Evolutionary conservation across 35 echinoderm and acorn worm species (phyloP).

Genomic region (Apostichopus californicus): DNA sequence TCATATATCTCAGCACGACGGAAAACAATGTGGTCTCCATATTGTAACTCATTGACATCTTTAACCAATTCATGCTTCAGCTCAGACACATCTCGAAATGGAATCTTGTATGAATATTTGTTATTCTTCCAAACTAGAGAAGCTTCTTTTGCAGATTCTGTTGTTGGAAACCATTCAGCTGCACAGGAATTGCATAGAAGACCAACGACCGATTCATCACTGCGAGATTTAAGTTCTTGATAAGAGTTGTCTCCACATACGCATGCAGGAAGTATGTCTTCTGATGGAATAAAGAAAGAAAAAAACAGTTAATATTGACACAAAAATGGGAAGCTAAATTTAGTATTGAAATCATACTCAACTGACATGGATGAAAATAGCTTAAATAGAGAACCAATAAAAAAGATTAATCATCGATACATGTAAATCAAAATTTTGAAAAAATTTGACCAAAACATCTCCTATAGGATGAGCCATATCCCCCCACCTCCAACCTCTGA

Average conservation of each 20-base stretch:
- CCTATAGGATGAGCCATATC: no score
- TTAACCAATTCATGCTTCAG: neutral
- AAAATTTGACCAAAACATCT: no score
- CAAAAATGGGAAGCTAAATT: neutral
- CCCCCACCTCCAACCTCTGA: no score
- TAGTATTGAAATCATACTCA: neutral
- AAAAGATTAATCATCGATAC: neutral
- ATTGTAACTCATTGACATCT: neutral
- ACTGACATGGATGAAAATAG: neutral
- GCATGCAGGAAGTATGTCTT: neutral
- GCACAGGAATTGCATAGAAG: neutral
- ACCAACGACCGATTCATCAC: neutral
- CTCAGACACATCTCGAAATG: neutral
- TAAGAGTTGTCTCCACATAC: neutral
- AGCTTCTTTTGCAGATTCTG: no score
- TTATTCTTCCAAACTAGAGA: neutral
- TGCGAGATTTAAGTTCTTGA: neutral
- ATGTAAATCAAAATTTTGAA: no score
- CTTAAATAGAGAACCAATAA: neutral
- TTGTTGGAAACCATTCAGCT: neutral
- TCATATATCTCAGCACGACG: neutral
- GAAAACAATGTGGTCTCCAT: conserved; percentile 38
- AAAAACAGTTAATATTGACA: neutral
- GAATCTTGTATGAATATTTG: neutral
- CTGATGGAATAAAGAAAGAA: neutral